Evolutionary conservation across 2,888 invertebrate species (phyloP).

Genomic region (Plebejus argus): DNA sequence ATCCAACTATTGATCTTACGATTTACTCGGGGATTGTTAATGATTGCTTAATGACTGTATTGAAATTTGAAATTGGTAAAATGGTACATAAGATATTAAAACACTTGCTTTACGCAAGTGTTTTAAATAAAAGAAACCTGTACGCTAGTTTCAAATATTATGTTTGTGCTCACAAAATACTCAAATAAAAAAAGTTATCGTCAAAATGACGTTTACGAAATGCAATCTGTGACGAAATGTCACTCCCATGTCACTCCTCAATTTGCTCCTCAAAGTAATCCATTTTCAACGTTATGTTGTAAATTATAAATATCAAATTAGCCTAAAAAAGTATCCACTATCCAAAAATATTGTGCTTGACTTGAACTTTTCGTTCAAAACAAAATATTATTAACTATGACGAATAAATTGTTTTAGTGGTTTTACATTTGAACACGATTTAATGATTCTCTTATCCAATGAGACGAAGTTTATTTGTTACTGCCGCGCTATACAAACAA

Average conservation of each 20-base stretch:
- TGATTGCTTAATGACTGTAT: too few species aligned
- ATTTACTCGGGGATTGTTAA: too few species aligned
- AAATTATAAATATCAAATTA: background rate
- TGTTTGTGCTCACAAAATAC: too few species aligned
- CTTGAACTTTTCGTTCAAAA: background rate
- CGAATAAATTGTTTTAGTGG: background rate
- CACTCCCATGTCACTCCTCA: too few species aligned
- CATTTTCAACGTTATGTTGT: background rate
- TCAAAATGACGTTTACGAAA: too few species aligned
- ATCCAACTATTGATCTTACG: too few species aligned
- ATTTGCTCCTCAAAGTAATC: background rate
- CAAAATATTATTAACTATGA: slow-evolving; percentile 8
- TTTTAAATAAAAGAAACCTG: too few species aligned
- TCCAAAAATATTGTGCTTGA: background rate
- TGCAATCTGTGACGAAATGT: too few species aligned
- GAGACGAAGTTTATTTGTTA: slow-evolving; percentile 58
- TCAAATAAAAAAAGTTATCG: background rate
- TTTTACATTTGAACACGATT: background rate
- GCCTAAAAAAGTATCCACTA: background rate
- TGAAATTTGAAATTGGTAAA: too few species aligned
- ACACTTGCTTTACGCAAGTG: too few species aligned
- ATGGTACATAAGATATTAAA: too few species aligned
- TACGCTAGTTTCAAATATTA: too few species aligned
- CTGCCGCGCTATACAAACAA: slow-evolving; percentile 52
- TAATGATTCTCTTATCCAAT: slow-evolving; percentile 44